These are phyloP conservation scores for Abscondita cerata DNA, from an alignment of 2,888 invertebrate species.

Conservation along the genomic window DNA sequence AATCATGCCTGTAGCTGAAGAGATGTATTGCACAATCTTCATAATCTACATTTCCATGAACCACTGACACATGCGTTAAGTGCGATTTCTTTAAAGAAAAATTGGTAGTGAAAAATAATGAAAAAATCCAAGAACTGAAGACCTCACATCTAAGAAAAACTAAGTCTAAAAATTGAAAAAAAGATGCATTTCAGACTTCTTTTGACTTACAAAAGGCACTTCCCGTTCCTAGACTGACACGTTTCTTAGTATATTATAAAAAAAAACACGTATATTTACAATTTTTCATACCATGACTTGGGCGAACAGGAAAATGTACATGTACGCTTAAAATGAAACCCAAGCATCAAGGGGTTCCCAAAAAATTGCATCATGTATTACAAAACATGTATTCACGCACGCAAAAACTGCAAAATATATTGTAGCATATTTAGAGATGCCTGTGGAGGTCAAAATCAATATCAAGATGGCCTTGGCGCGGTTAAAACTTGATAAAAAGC, in stretches of 20 bases:
- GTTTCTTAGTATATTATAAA: slow-evolving; percentile 46
- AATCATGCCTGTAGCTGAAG: too few relatives aligned
- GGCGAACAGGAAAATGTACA: slow-evolving; percentile 38
- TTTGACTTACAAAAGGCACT: slow-evolving; percentile 34
- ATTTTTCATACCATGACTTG: slow-evolving; percentile 38
- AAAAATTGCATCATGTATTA: slow-evolving; percentile 34
- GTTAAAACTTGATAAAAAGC: neutral
- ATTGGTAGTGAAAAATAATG: too few relatives aligned
- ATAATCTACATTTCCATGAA: too few relatives aligned
- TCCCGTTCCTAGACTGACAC: slow-evolving; percentile 40
- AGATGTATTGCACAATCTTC: too few relatives aligned
- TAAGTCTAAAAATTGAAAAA: slow-evolving; percentile 12
- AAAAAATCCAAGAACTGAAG: too few relatives aligned
- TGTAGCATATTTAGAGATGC: slow-evolving; percentile 15
- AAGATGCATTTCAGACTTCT: slow-evolving; percentile 1
- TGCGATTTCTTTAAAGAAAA: too few relatives aligned
- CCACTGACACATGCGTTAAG: too few relatives aligned
- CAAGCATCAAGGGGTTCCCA: slow-evolving; percentile 46
- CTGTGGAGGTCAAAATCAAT: slow-evolving; percentile 25
- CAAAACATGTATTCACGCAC: slow-evolving; percentile 8
- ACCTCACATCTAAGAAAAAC: neutral
- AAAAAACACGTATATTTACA: slow-evolving; percentile 29
- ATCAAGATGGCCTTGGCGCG: too few relatives aligned
- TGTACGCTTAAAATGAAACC: slow-evolving; percentile 46
- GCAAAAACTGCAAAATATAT: slow-evolving; percentile 11